A percentile compares a stretch with the other conserved stretches of the same genome.
phyloP scores from a whole-genome alignment of 2,888 invertebrate genomes.

The Cinara cedri region DNA sequence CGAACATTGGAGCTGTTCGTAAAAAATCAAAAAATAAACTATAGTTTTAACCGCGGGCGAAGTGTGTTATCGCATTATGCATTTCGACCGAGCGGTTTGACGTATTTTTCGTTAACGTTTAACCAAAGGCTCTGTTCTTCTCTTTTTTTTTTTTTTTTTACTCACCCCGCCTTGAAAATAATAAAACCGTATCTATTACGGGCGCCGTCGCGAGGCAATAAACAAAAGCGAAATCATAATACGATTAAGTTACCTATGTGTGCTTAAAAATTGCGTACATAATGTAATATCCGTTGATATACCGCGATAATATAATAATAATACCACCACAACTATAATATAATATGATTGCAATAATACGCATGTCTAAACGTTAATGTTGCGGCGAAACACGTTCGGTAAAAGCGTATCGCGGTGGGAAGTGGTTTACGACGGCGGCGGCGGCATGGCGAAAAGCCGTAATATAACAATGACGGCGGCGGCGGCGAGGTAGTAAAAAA shows the following conservation, averaged over 20 bases:
- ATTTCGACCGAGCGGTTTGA: no score
- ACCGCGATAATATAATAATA: no score
- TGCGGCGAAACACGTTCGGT: neutral
- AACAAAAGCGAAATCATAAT: neutral
- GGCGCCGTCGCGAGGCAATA: neutral
- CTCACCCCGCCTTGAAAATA: no score
- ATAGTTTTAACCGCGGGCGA: no score
- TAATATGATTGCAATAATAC: neutral
- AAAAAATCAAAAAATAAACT: no score
- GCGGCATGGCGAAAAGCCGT: conserved; percentile 26
- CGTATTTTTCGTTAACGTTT: no score
- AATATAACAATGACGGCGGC: conserved; percentile 44
- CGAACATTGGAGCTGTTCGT: no score
- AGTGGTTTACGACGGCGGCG: conserved; percentile 10
- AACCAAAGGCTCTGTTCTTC: no score
- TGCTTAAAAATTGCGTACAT: no score
- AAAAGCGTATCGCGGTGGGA: conserved; percentile 8
- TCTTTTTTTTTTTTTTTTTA: no score
- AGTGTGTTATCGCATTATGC: no score
- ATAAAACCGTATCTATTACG: no score
- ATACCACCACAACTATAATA: neutral
- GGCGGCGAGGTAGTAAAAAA: conserved; percentile 34
- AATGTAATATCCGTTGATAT: conserved; percentile 17
- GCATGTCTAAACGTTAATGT: neutral
- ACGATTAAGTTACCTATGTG: neutral